Evolutionary conservation across 2,888 invertebrate genomes (phyloP).

Genomic region (Caenorhabditis panamensis): DNA sequence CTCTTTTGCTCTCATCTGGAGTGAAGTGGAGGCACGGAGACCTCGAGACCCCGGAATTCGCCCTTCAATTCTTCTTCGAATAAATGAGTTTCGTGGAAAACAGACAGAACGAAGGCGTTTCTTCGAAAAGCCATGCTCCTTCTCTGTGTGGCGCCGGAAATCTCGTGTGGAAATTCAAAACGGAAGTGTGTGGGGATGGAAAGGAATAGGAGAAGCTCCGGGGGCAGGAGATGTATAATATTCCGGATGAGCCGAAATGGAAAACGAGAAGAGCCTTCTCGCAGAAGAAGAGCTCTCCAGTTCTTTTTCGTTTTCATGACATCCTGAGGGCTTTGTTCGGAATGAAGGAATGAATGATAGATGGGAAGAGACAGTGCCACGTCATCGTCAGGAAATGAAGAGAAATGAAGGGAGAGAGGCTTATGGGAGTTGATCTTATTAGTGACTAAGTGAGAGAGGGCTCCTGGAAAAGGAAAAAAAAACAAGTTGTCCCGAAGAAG

Average conservation of each 20-base stretch:
- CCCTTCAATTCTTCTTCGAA: not conserved
- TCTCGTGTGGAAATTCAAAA: slow-evolving; percentile 17
- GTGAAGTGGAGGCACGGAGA: slow-evolving; percentile 7
- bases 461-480: slow-evolving; percentile 3
- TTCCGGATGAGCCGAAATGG: slow-evolving; percentile 13
- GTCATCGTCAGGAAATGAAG: not conserved
- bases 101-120: not conserved
- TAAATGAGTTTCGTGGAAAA: slow-evolving; percentile 6
- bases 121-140: not conserved
- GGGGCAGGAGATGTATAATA: not conserved
- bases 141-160: not conserved
- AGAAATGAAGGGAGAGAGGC: not conserved
- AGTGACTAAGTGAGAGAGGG: slow-evolving; percentile 23
- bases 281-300: not conserved
- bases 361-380: not conserved
- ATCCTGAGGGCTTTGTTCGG: not conserved
- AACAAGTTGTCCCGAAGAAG: not conserved
- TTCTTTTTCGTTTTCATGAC: not conserved
- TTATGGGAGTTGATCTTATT: slow-evolving; percentile 15
- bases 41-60: not conserved
- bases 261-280: not conserved
- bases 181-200: slow-evolving; percentile 17
- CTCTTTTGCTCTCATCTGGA: not conserved
- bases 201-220: too few species aligned
- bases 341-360: not conserved